These are phyloP conservation scores for Cossypha dichroa DNA, from an alignment of 2,797 vertebrate genomes.

Conservation along the genomic window DNA sequence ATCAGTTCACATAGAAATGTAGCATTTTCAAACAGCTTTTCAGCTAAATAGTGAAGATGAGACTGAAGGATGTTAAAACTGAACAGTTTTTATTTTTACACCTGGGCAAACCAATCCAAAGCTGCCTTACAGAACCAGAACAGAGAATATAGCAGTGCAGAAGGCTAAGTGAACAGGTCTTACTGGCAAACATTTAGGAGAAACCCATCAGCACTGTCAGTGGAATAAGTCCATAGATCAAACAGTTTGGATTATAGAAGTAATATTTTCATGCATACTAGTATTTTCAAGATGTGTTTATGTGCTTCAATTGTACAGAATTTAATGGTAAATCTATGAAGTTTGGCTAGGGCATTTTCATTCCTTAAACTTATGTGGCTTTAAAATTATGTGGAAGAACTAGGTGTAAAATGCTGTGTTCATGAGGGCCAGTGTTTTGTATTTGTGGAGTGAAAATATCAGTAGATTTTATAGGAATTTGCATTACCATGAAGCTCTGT, in stretches of 20 bases:
- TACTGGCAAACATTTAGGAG: neutral
- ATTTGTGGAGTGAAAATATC: neutral
- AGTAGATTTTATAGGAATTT: neutral
- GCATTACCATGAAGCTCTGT: neutral
- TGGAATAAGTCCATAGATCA: neutral
- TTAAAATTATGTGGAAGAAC: neutral
- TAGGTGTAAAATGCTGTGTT: neutral
- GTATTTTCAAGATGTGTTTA: neutral
- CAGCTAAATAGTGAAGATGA: neutral
- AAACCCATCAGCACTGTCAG: neutral
- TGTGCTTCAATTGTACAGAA: neutral
- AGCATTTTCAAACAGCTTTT: neutral
- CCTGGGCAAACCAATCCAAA: neutral
- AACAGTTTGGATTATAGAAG: neutral
- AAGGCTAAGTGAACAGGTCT: neutral
- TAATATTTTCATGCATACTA: neutral
- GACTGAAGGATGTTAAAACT: neutral
- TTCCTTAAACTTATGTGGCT: neutral
- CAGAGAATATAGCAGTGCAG: neutral
- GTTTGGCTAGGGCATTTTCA: fast-evolving
- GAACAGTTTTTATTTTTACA: neutral
- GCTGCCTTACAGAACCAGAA: neutral
- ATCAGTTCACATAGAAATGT: neutral
- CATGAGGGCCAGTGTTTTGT: neutral
- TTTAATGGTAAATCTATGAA: neutral